Percentiles rank a stretch among this genome's conserved stretches.
Conservation (phyloP, 2,797 vertebrate genomes). For the Percopsis omiscomaycus region DNA sequence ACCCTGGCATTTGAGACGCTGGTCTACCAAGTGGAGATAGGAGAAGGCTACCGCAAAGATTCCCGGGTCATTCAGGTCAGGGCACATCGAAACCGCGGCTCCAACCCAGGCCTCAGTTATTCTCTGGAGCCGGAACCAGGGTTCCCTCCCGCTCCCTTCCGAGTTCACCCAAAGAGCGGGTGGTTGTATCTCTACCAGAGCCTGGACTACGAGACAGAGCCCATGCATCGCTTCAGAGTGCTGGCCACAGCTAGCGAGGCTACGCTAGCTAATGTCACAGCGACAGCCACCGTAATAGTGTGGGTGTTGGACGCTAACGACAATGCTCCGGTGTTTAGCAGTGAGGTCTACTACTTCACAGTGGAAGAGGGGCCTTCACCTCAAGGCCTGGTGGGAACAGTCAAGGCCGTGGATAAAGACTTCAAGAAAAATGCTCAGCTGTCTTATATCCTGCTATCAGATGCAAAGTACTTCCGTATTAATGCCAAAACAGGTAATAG, state of each 20-base stretch:
- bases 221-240: slow-evolving; percentile 76
- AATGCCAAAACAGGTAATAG: slow-evolving; percentile 89
- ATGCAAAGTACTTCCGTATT: slow-evolving; percentile 89
- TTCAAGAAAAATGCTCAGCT: slow-evolving; percentile 86
- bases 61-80: slow-evolving; percentile 82
- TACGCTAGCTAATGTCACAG: slow-evolving; percentile 53
- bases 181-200: slow-evolving; percentile 81
- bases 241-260: slow-evolving; percentile 64
- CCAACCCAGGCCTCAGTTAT: slow-evolving; percentile 63
- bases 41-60: slow-evolving; percentile 77
- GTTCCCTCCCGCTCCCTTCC: slow-evolving; percentile 73
- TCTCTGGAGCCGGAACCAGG: slow-evolving; percentile 72
- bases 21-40: slow-evolving; percentile 87
- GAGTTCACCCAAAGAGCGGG: slow-evolving; percentile 79
- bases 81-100: slow-evolving; percentile 62
- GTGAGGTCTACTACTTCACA: slow-evolving; percentile 81
- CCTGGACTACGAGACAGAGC: slow-evolving; percentile 83
- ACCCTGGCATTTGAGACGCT: slow-evolving; percentile 84
- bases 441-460: slow-evolving; percentile 90
- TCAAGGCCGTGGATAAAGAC: slow-evolving; percentile 85
- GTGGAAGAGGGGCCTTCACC: slow-evolving; percentile 81
- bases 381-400: slow-evolving; percentile 81
- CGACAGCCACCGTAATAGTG: slow-evolving; percentile 79
- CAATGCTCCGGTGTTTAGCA: slow-evolving; percentile 81
- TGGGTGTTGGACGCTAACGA: slow-evolving; percentile 90